Conservation (phyloP, 2,113 vertebrate species). For the Gasterosteus nipponicus region DNA sequence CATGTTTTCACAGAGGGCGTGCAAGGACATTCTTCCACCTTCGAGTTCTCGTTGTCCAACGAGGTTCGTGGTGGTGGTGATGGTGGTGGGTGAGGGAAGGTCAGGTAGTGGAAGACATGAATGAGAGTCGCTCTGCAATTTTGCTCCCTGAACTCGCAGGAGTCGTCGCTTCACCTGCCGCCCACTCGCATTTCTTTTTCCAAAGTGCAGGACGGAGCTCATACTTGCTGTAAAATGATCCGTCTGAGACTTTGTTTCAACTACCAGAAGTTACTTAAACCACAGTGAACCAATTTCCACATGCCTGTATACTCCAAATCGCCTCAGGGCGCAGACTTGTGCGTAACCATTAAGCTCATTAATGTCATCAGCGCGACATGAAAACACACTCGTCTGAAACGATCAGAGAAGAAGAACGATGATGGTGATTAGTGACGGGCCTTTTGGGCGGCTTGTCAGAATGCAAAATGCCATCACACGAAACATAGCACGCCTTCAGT, state of each 20-base stretch:
- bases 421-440: not conserved
- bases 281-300: no score
- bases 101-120: conserved; percentile 43
- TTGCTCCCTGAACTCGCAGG: conserved; percentile 24
- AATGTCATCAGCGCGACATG: conserved; percentile 15
- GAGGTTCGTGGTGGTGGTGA: conserved; percentile 7
- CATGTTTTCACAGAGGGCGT: conserved; percentile 58
- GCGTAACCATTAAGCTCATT: conserved; percentile 10
- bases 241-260: conserved; percentile 4
- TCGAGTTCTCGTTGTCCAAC: conserved; percentile 16
- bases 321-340: not conserved
- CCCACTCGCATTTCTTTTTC: conserved; percentile 26
- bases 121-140: conserved; percentile 34
- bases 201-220: conserved; percentile 21
- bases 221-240: conserved; percentile 44
- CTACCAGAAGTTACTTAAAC: not conserved
- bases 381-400: conserved; percentile 17
- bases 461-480: not conserved
- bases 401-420: not conserved
- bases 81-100: conserved; percentile 25
- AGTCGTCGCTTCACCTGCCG: not conserved
- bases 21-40: conserved; percentile 59
- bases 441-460: not conserved
- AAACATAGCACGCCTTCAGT: conserved; percentile 21
- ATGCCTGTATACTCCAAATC: conserved; percentile 21